Percentiles rank a stretch among this genome's conserved stretches.
Evolutionary conservation across 2,113 vertebrate genomes (phyloP).

Genomic region (Chaetodon auriga): DNA sequence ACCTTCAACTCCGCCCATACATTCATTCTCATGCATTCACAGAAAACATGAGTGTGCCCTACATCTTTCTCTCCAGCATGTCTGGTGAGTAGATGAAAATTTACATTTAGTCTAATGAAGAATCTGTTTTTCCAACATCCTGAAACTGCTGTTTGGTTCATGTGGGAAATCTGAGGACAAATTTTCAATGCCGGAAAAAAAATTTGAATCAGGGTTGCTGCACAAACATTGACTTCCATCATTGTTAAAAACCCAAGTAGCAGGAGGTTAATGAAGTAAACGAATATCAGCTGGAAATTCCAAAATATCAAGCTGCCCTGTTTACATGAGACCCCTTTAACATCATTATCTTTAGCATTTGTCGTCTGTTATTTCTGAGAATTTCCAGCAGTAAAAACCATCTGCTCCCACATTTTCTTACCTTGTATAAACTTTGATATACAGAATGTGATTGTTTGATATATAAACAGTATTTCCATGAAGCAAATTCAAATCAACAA

Average conservation of each 20-base stretch:
- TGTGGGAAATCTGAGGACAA: no score
- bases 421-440: conserved; percentile 25
- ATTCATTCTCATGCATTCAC: no score
- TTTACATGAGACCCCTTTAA: background rate
- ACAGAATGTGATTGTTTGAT: conserved; percentile 14
- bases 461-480: conserved; percentile 18
- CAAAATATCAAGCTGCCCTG: background rate
- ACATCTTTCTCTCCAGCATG: no score
- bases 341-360: conserved; percentile 12
- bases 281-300: conserved; percentile 17
- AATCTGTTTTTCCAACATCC: no score
- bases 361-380: conserved; percentile 7
- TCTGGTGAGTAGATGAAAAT: no score
- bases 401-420: conserved; percentile 22
- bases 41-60: no score
- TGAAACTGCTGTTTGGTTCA: no score
- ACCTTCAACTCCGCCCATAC: no score
- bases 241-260: conserved; percentile 14
- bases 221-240: conserved; percentile 31
- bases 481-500: conserved; percentile 38
- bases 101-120: no score
- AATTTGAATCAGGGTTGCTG: conserved; percentile 39
- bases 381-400: background rate
- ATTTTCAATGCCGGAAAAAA: conserved; percentile 39
- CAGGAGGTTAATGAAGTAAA: conserved; percentile 38